phyloP scores from a whole-genome alignment of 2,113 vertebrate genomes.

The Ovibos moschatus region DNA sequence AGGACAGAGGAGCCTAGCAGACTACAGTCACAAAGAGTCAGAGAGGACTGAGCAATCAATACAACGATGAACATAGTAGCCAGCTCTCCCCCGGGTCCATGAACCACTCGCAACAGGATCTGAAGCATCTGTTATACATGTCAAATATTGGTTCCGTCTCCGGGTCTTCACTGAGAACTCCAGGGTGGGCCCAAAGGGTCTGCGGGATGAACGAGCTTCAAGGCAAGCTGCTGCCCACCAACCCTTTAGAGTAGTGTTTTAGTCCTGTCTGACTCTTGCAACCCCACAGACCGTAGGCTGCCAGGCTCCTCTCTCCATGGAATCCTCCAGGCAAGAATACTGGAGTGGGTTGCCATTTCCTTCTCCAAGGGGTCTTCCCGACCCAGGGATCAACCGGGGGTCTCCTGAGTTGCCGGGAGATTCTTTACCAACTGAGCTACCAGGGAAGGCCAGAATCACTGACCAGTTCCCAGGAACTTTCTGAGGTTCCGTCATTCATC shows the following conservation, averaged over 20 bases:
- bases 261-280: neutral
- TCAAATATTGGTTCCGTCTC: neutral
- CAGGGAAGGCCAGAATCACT: neutral
- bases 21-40: neutral
- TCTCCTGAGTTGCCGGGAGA: neutral
- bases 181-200: neutral
- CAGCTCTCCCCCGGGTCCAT: neutral
- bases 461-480: neutral
- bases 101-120: neutral
- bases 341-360: neutral
- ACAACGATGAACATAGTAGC: neutral
- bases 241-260: fast-evolving
- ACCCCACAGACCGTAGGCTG: neutral
- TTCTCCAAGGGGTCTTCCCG: neutral
- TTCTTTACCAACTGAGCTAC: neutral
- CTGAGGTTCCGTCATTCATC: neutral
- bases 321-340: neutral
- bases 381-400: neutral
- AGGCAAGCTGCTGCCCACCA: neutral
- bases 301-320: neutral
- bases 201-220: neutral
- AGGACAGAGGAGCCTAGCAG: neutral
- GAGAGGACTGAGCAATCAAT: neutral
- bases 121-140: neutral
- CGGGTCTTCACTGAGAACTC: neutral